Evolutionary conservation across 2,797 vertebrate genomes (phyloP).

Genomic region (Pteronotus mesoamericanus): DNA sequence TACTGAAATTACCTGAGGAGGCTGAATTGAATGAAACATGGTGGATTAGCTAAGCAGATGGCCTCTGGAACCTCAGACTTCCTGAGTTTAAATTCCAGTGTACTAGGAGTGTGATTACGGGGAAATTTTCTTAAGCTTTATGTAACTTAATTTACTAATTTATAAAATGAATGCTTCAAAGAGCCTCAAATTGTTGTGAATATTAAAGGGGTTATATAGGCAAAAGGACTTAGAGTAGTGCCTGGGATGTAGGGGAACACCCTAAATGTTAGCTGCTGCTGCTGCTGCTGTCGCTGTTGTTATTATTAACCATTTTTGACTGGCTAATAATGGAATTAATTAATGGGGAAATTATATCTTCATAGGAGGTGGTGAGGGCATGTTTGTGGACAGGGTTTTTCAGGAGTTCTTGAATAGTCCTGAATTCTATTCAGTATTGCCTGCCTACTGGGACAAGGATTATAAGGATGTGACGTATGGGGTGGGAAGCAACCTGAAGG

Average conservation of each 20-base stretch:
- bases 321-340: background rate
- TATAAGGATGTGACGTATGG: background rate
- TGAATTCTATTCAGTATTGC: background rate
- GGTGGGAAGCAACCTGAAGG: background rate
- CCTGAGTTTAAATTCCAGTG: background rate
- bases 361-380: background rate
- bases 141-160: background rate
- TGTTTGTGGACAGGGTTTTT: background rate
- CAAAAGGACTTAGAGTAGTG: background rate
- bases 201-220: background rate
- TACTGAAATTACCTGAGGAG: background rate
- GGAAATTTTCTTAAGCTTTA: background rate
- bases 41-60: background rate
- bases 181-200: background rate
- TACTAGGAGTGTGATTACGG: background rate
- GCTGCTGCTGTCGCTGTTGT: background rate
- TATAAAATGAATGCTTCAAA: background rate
- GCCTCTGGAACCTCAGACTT: background rate
- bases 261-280: no score
- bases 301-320: background rate
- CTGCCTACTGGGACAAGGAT: background rate
- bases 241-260: background rate
- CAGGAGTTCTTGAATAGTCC: background rate
- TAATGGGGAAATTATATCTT: background rate
- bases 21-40: background rate